Base-by-base conservation (phyloP, 2,113 vertebrate species). In the Procavia capensis region DNA sequence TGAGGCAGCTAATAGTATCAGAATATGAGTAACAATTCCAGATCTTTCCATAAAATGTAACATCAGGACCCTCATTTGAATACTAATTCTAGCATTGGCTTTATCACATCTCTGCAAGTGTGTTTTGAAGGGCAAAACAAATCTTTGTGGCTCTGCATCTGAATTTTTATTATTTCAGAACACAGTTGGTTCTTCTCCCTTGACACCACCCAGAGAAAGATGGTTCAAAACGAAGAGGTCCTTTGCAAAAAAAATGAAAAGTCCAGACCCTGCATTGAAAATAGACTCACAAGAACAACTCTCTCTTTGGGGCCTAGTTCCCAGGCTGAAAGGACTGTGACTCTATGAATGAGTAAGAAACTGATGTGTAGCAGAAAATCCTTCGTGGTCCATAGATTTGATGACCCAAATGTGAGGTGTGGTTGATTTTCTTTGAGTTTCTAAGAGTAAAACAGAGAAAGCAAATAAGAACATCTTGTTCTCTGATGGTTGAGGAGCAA, bases 281-380 rank as follows among this genome's bases (percentile, higher is more conserved):
- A 88, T 31, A 45, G 54, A 47, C 36, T 36, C 45, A 27, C 24
- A 11, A 64, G 68, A 57, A 54, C 14, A 31, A 24, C 24, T 39
- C 84, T 45, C 41, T n/a, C n/a, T 36, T 10, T 27, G 17, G 9
- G 6, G n/a, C 14, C 64, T 43, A 13, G 79, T 94, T 89, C 88
- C 74, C 64, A 86, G 85, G 88, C 64, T 57, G 47, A n/a, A 34
- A 85, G 80, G 85, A 34, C 14, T 41, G 11, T 14, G 7, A 70
- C 50, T 94, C 80, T 68, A 20, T 43, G 81, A 39, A 95, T 96
- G 96, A 96, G 94, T 95, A 54, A 94, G 59, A 91, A 36, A 61
- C 4, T 54, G 74, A 74, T 36, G 72, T 88, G 72, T 75, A 94
- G 80, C 63, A 80, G 63, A 93, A 88, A 95, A 74, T 80, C 88